These are phyloP conservation scores for Iselma pallidipennis DNA, from an alignment of 2,888 invertebrate genomes.

Conservation along the genomic window DNA sequence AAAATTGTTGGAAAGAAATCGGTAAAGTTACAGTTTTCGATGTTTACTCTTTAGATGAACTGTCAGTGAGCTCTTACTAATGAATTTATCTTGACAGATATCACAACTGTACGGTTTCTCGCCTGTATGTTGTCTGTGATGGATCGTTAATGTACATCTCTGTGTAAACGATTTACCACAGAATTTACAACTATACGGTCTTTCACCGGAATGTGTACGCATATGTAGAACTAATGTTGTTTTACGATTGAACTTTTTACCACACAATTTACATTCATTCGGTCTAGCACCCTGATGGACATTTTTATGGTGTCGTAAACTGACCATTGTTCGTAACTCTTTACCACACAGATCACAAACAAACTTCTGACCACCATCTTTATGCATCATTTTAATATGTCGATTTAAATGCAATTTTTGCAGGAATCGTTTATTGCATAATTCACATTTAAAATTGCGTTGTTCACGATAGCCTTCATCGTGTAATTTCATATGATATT, in stretches of 20 bases:
- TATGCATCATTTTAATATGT: neutral
- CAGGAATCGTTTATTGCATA: slow-evolving; percentile 2
- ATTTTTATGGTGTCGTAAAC: slow-evolving; percentile 44
- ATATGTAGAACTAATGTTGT: neutral
- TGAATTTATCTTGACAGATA: slow-evolving; percentile 32
- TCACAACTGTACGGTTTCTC: slow-evolving; percentile 30
- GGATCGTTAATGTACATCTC: slow-evolving; percentile 58
- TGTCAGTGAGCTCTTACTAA: too few species aligned
- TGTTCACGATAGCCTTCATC: neutral
- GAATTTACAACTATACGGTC: slow-evolving; percentile 34
- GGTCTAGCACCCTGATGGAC: slow-evolving; percentile 52
- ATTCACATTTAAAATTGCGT: neutral
- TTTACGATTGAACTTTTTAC: slow-evolving; percentile 37
- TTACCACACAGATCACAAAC: slow-evolving; percentile 51
- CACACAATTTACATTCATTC: slow-evolving; percentile 52
- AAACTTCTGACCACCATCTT: slow-evolving; percentile 8
- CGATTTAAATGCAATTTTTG: neutral
- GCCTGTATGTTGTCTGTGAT: slow-evolving; percentile 41
- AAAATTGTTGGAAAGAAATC: too few species aligned
- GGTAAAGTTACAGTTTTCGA: too few species aligned
- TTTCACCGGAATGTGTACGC: neutral
- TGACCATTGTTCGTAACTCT: slow-evolving; percentile 42
- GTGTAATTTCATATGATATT: neutral
- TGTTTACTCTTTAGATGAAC: too few species aligned
- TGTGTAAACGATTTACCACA: slow-evolving; percentile 61